Percentiles rank a stretch among this genome's conserved stretches.
Conservation (phyloP, 2,797 vertebrate species). For the Lindbergichthys nudifrons region DNA sequence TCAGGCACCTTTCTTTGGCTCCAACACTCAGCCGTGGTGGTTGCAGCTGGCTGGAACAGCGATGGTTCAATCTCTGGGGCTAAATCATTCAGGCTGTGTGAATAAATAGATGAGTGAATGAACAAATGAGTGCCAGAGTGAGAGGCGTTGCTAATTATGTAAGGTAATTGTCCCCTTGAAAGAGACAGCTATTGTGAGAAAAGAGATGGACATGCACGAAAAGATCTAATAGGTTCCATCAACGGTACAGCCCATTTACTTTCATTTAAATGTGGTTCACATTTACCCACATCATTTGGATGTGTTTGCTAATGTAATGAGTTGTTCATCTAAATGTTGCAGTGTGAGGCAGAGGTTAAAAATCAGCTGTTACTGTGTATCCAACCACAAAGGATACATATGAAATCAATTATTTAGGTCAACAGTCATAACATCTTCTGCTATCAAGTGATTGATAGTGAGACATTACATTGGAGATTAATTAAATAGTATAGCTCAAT, state of each 20-base stretch:
- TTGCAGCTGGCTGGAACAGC: slow-evolving; percentile 25
- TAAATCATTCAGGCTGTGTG: slow-evolving; percentile 13
- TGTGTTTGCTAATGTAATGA: not conserved
- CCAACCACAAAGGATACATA: not conserved
- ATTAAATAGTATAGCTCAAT: slow-evolving; percentile 7
- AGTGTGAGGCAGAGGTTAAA: not conserved
- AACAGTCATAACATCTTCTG: not conserved
- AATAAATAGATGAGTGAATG: slow-evolving; percentile 51
- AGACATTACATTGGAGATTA: slow-evolving; percentile 13
- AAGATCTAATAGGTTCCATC: not conserved
- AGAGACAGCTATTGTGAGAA: slow-evolving; percentile 11
- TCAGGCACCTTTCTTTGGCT: not conserved
- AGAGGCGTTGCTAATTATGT: slow-evolving; percentile 34
- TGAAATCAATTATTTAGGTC: not conserved
- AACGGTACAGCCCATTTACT: not conserved
- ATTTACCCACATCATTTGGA: slow-evolving; percentile 4
- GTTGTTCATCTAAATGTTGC: not conserved
- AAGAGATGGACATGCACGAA: slow-evolving; percentile 28
- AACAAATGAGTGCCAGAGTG: slow-evolving; percentile 32
- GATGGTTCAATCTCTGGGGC: slow-evolving; percentile 23
- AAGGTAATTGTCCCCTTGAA: slow-evolving; percentile 47
- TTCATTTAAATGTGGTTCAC: not conserved
- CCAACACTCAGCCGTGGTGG: not conserved
- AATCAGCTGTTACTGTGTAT: not conserved
- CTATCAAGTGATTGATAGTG: slow-evolving; percentile 18